These are phyloP conservation scores for Hyperopisus bebe DNA, from an alignment of 2,113 vertebrate species.

Conservation along the genomic window DNA sequence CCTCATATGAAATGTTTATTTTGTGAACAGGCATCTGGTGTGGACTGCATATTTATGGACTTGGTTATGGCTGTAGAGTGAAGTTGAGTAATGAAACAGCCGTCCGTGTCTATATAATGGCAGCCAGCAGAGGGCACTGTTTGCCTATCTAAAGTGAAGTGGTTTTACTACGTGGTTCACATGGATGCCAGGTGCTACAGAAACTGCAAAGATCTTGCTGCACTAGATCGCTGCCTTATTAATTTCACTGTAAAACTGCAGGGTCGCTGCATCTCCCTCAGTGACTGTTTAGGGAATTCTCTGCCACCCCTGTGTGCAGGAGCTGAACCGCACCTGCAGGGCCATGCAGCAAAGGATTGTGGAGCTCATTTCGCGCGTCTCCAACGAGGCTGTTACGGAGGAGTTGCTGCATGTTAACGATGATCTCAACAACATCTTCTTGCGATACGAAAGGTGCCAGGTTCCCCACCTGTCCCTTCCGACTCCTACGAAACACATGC, in stretches of 20 bases:
- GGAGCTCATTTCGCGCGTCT: constrained; percentile 88
- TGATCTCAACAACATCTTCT: constrained; percentile 95
- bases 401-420: constrained; percentile 93
- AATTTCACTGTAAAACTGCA: constrained; percentile 48
- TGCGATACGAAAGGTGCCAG: constrained; percentile 82
- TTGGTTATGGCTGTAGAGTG: neutral
- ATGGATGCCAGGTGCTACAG: neutral
- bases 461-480: neutral
- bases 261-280: constrained; percentile 81
- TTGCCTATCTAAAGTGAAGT: neutral
- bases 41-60: neutral
- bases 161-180: neutral
- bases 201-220: neutral
- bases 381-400: constrained; percentile 93
- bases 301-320: constrained; percentile 85
- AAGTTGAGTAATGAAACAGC: neutral
- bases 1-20: neutral
- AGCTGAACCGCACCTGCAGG: constrained; percentile 93
- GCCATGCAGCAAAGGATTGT: constrained; percentile 96
- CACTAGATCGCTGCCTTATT: neutral
- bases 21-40: neutral
- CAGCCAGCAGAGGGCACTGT: constrained; percentile 25
- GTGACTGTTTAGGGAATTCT: constrained; percentile 92
- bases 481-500: neutral
- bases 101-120: neutral